Base-by-base conservation (phyloP, 2,797 vertebrate genomes). In the Cuniculus paca region DNA sequence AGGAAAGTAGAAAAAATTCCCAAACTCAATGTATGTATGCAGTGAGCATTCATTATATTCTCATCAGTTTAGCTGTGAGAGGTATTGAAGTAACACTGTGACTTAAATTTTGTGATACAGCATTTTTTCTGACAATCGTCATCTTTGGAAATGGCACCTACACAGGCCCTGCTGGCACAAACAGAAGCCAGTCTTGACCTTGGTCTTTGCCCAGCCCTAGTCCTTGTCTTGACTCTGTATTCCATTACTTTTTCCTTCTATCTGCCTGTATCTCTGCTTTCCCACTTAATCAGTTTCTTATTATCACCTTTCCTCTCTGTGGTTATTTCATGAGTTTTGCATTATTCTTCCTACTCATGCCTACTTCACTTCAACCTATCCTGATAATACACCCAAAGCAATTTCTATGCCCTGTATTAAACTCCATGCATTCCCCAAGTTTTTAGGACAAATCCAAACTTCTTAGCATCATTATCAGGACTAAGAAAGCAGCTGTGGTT, bases 401-500 rank as follows among this genome's bases (percentile, higher is more conserved):
- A 74, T 22, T 60, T 31, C 36, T 60, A 39, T 4, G 12, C 24
- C 20, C 26, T 16, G 12, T 17, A 28, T 65, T 60, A 65, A 58
- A 48, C 48, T 54, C 34, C 1, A 74, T 7, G 28, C 11, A n/a
- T 9, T 22, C 34, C 52, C 58, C 52, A 17, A 89, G 16, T 0
- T 31, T 75, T 39, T 2, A 9, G 28, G 19, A 28, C 26, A 52
- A 17, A 78, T 74, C 24, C 68, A 82, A 20, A 34, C n/a, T 50
- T 54, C 10, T 48, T 6, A 24, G 12, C 22, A 34, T 26, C 6
- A 31, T 31, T 6, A 6, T 8, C 48, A 56, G n/a, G 36, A 17
- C 75, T 45, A 14, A 36, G 0, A 19, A 56, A 61, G 0, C 5
- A 10, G 42, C 12, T 16, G 6, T 0, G 5, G 28, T 31, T 36